Evolutionary conservation across 2,113 vertebrate genomes (phyloP).

Genomic region (Gavialis gangeticus): DNA sequence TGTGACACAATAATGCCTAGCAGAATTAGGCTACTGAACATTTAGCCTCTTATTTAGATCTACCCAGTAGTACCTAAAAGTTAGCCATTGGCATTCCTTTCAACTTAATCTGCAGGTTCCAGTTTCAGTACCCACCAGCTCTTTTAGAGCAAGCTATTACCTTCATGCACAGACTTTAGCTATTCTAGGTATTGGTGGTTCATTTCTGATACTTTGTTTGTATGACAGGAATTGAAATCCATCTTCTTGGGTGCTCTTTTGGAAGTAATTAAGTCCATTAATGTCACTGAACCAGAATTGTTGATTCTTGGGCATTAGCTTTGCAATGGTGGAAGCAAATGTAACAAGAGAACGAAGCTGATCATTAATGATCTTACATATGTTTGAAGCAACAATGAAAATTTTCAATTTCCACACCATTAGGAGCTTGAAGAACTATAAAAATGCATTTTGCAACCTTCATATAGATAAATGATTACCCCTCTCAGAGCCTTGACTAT

Average conservation of each 20-base stretch:
- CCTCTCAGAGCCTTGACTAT: slow-evolving; percentile 39
- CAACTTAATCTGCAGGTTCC: neutral
- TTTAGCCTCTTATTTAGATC: no score
- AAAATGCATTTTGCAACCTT: slow-evolving; percentile 43
- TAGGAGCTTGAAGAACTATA: slow-evolving; percentile 48
- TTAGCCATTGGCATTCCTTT: no score
- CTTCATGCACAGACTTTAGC: neutral
- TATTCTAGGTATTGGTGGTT: neutral
- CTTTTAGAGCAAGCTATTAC: neutral
- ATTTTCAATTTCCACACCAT: slow-evolving; percentile 52
- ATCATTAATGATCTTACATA: slow-evolving; percentile 37
- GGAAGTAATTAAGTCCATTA: neutral
- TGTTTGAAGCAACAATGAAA: slow-evolving; percentile 37
- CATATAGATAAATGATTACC: slow-evolving; percentile 38
- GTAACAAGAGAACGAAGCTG: slow-evolving; percentile 31
- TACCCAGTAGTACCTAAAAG: no score
- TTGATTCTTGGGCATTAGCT: slow-evolving; percentile 1
- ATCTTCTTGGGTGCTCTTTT: neutral
- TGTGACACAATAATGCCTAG: no score
- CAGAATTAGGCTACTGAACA: no score
- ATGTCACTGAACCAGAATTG: neutral
- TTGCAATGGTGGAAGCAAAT: slow-evolving; percentile 14
- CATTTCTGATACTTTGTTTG: neutral
- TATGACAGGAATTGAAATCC: neutral
- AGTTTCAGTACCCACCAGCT: neutral